Percentiles rank a stretch among this genome's conserved stretches.
Evolutionary conservation across 1,140 invertebrate genomes (phyloP).

Genomic region (Temnothorax longispinosus): DNA sequence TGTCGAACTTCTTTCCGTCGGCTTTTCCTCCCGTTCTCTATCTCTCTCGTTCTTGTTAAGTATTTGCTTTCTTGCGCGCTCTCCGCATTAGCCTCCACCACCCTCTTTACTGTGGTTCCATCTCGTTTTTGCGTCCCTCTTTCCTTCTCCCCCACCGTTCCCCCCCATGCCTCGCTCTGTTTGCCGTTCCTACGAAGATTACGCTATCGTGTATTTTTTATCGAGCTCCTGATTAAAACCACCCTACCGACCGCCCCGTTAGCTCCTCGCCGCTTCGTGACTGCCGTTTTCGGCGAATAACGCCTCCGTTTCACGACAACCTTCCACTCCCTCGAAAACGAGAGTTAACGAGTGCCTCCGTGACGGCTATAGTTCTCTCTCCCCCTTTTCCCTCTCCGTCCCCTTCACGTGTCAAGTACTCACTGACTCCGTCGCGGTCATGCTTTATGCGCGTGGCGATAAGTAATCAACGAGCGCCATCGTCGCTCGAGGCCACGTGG

Average conservation of each 20-base stretch:
- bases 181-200: slow-evolving; percentile 76
- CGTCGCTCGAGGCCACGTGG: slow-evolving; percentile 47
- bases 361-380: slow-evolving; percentile 38
- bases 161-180: slow-evolving; percentile 54
- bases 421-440: slow-evolving; percentile 54
- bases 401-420: slow-evolving; percentile 64
- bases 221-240: slow-evolving; percentile 75
- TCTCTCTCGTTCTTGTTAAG: slow-evolving; percentile 66
- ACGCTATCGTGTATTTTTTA: slow-evolving; percentile 79
- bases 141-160: background rate
- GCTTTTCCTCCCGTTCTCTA: slow-evolving; percentile 13
- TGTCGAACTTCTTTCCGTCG: slow-evolving; percentile 8
- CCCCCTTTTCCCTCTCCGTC: background rate
- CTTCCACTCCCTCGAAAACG: slow-evolving; percentile 53
- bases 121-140: slow-evolving; percentile 64
- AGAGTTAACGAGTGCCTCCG: slow-evolving; percentile 73
- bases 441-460: slow-evolving; percentile 63
- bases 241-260: slow-evolving; percentile 42
- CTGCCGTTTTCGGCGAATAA: slow-evolving; percentile 69
- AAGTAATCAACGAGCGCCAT: slow-evolving; percentile 59
- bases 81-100: slow-evolving; percentile 67
- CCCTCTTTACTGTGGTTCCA: slow-evolving; percentile 60
- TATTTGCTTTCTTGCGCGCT: slow-evolving; percentile 71
- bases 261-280: slow-evolving; percentile 17
- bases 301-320: slow-evolving; percentile 63